These are phyloP conservation scores for Epirrita christyi DNA, from an alignment of 2,888 invertebrate species.

Conservation along the genomic window DNA sequence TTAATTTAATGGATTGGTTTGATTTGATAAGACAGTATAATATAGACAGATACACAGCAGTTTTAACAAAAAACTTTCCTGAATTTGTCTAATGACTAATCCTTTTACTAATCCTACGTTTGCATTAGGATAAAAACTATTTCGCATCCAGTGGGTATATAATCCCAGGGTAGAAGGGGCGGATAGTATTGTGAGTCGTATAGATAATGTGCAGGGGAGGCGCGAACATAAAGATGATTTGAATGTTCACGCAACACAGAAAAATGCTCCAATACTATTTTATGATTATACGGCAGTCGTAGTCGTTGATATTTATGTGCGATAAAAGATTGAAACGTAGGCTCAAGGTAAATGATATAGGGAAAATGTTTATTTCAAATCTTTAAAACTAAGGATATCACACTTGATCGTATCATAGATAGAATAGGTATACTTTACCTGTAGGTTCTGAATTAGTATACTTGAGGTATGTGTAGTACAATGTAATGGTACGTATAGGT, in stretches of 20 bases:
- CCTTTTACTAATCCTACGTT: slow-evolving; percentile 5
- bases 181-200: slow-evolving; percentile 39
- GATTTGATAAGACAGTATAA: too few relatives aligned
- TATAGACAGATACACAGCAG: too few relatives aligned
- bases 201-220: slow-evolving; percentile 48
- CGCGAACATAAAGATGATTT: slow-evolving; percentile 47
- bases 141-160: slow-evolving; percentile 1
- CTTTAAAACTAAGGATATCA: slow-evolving; percentile 4
- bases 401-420: background rate
- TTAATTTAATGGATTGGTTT: too few relatives aligned
- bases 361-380: background rate
- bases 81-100: too few relatives aligned
- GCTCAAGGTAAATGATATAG: slow-evolving; percentile 8
- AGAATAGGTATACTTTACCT: background rate
- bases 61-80: too few relatives aligned
- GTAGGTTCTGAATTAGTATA: slow-evolving; percentile 4
- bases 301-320: slow-evolving; percentile 22
- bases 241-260: slow-evolving; percentile 41
- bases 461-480: background rate
- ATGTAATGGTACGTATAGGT: background rate
- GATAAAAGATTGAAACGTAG: slow-evolving; percentile 15
- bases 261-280: slow-evolving; percentile 38
- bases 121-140: background rate
- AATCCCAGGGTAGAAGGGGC: slow-evolving; percentile 22
- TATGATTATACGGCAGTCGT: slow-evolving; percentile 29